A percentile compares a stretch with the other conserved stretches of the same genome.
Evolutionary conservation across 1,140 invertebrate genomes (phyloP).

Genomic region (Drosophila virilis): DNA sequence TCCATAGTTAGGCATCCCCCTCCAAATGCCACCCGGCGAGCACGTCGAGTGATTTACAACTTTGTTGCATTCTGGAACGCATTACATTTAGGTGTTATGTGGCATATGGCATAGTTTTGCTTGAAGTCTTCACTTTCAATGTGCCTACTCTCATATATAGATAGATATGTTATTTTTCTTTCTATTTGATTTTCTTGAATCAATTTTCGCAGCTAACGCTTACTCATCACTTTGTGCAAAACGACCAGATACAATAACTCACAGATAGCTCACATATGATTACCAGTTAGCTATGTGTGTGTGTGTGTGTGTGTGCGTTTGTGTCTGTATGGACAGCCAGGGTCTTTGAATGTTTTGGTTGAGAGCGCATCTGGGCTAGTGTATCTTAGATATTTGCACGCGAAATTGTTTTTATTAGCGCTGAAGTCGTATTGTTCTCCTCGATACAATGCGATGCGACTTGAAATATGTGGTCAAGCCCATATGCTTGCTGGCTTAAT

Average conservation of each 20-base stretch:
- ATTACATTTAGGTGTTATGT: conserved; percentile 40
- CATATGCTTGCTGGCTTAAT: conserved; percentile 26
- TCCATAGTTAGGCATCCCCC: conserved; percentile 5
- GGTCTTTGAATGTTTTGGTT: conserved; percentile 83
- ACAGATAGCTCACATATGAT: conserved; percentile 50
- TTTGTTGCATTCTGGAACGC: conserved; percentile 18
- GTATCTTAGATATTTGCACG: conserved; percentile 84
- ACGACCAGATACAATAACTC: conserved; percentile 63
- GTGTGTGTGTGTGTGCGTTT: conserved; percentile 3
- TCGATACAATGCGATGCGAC: conserved; percentile 2
- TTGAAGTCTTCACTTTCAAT: conserved; percentile 22
- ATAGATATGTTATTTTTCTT: conserved; percentile 1
- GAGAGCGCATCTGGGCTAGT: conserved; percentile 84
- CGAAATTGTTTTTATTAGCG: conserved; percentile 76
- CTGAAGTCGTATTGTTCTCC: conserved; percentile 54
- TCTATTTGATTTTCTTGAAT: conserved; percentile 38
- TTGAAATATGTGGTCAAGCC: conserved; percentile 41
- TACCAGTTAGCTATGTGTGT: not conserved
- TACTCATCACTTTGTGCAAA: conserved; percentile 58
- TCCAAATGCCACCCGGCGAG: not conserved
- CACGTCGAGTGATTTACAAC: conserved; percentile 37
- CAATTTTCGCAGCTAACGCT: conserved; percentile 63
- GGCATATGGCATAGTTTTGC: conserved; percentile 8
- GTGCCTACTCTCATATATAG: not conserved
- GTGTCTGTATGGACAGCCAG: conserved; percentile 54